Percentiles rank a stretch among this genome's conserved stretches.
Evolutionary conservation across 2,888 invertebrate species (phyloP).

Genomic region (Eucera pruinosa): DNA sequence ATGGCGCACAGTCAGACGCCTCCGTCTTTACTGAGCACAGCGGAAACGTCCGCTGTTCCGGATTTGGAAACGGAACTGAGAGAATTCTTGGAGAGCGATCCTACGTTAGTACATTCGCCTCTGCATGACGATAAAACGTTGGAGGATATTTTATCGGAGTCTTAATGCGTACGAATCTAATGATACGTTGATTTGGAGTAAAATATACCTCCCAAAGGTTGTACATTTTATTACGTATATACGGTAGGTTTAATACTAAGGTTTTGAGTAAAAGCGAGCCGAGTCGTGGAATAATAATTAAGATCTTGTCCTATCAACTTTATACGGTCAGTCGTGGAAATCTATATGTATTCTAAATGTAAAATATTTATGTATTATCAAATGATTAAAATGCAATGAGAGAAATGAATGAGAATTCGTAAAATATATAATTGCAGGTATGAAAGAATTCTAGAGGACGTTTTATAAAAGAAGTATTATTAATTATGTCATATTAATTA

Average conservation of each 20-base stretch:
- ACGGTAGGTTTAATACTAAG: conserved; percentile 42
- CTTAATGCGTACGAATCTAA: conserved; percentile 68
- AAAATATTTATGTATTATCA: too few relatives aligned
- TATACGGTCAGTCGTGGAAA: too few relatives aligned
- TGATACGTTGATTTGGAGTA: conserved; percentile 16
- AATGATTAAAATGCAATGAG: too few relatives aligned
- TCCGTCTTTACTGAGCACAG: conserved; percentile 71
- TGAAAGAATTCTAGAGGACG: too few relatives aligned
- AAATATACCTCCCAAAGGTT: conserved; percentile 34
- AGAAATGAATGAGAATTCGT: too few relatives aligned
- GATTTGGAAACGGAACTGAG: conserved; percentile 89
- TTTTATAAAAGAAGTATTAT: too few relatives aligned
- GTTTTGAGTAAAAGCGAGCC: too few relatives aligned
- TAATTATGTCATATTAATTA: too few relatives aligned
- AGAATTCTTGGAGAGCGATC: conserved; percentile 90
- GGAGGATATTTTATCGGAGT: conserved; percentile 83
- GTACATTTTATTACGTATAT: conserved; percentile 63
- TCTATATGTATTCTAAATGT: too few relatives aligned
- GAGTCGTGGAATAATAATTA: conserved; percentile 50
- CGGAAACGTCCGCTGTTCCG: conserved; percentile 82
- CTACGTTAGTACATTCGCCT: conserved; percentile 86
- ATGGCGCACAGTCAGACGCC: conserved; percentile 74
- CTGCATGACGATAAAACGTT: conserved; percentile 83
- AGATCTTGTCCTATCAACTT: too few relatives aligned
- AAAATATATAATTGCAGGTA: too few relatives aligned